Base-by-base conservation (phyloP, 2,113 vertebrate species). In the Urocitellus parryii region DNA sequence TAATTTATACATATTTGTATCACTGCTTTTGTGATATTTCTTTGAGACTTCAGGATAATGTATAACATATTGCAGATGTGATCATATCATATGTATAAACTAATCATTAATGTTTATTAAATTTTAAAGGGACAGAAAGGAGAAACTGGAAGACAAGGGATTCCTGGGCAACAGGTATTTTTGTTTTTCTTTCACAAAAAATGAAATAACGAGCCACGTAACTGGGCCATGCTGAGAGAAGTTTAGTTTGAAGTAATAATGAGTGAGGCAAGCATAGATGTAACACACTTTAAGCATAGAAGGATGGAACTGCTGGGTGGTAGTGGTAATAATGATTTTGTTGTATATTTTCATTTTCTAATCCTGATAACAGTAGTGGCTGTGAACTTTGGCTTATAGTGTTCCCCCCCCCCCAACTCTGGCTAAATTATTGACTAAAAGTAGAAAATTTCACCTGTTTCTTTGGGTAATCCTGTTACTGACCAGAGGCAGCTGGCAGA, bases 71-170 rank as follows among this genome's bases (percentile, higher is more conserved):
- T 56, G 32, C 72, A 29, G 72, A 20, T 95, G 27, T 73, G 68
- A 93, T 63, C 73, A 48, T 42, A 87, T 91, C 9, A 20, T 88
- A 89, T 58, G 3, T 77, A 13, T 80, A 83, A 53, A 81, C 32
- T 90, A 89, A 95, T 74, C 24, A 76, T 45, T 95, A 42, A 70
- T 92, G 0, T 76, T 96, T 97, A 45, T 94, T 94, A 63, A 97
- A 97, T 98, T 97, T 74, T 95, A 61, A 98, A 99, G 99, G 99
- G 99, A 24, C 96, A 97, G 78, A 99, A 98, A 95, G 99, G 99
- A 96, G 99, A 99, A 97, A 98, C 97, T 83, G 99, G 99, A 98
- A 98, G 98, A 81, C 90, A 97, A 51, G 99, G 99, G 73, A 98
- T 87, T 95, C 98, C 98, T 85, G 99, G 99, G 34, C 93, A 97